phyloP scores from a whole-genome alignment of 2,113 vertebrate genomes.

The Tragelaphus imberbis region DNA sequence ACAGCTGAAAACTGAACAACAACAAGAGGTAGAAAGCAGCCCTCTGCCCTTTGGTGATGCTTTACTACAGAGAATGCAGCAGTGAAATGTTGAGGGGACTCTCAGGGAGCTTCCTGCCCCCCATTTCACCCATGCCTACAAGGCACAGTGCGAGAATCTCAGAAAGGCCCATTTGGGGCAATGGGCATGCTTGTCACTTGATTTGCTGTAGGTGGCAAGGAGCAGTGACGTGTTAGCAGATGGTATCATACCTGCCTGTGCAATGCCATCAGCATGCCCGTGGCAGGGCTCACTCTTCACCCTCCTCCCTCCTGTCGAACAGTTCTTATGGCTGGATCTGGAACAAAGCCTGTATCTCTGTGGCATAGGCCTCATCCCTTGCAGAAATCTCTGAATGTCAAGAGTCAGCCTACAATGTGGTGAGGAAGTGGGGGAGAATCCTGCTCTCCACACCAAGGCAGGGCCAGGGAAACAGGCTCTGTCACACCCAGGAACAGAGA shows the following conservation, averaged over 20 bases:
- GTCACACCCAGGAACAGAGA: neutral
- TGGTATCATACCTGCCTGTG: neutral
- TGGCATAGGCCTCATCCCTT: neutral
- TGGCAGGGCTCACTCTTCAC: neutral
- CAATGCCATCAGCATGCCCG: neutral
- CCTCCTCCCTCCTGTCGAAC: too few species aligned
- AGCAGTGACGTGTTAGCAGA: neutral
- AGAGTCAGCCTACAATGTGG: neutral
- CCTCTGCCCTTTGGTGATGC: neutral
- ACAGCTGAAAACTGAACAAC: neutral
- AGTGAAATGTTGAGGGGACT: neutral
- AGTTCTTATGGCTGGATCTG: neutral
- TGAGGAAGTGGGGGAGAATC: neutral
- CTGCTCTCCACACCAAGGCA: neutral
- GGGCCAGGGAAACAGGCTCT: neutral
- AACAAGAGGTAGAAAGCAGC: neutral
- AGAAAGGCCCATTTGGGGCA: neutral
- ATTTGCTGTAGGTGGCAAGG: neutral
- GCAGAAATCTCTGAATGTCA: neutral
- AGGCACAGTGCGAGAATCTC: neutral
- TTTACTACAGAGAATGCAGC: neutral
- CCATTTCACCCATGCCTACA: neutral
- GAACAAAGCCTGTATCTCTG: neutral
- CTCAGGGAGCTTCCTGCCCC: neutral
- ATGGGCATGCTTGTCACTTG: neutral